Base-by-base conservation (phyloP, 2,113 vertebrate genomes). In the Epinephelus cyanopodus region DNA sequence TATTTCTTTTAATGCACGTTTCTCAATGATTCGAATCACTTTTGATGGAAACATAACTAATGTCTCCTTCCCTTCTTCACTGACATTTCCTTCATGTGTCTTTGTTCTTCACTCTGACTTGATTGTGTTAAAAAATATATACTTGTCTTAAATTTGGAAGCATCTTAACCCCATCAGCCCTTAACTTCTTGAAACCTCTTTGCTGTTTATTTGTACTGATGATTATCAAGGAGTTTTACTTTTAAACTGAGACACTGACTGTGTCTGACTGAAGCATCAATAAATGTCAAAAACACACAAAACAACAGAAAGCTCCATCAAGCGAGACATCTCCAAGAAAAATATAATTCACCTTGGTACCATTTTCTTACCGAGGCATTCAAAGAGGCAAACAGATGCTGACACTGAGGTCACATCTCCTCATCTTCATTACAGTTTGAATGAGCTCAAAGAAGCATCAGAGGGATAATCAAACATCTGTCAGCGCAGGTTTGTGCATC, bases 381-480 rank as follows among this genome's bases (percentile, higher is more conserved):
- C 9, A 14, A 62, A 33, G 23, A 48, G 10, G 21, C 10, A 57
- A 57, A 42, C 50, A 77, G 53, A 18, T 29, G 61, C 61, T 47
- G 33, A 15, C 13, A 10, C 52, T 10, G 29, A 48, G 23, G 67
- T 60, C 45, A 29, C 61, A 17, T 62, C 63, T 56, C 23, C 29
- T 17, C 0, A 12, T 66, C 64, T 33, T 69, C 15, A 27, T 47
- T 37, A 19, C 2, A 45, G 64, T 57, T 57, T 65, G 12, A 27
- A 1, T 19, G 33, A 15, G 29, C 58, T 56, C 77, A n/a, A 18
- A 63, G 48, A 47, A 47, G 9, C 48, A 54, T 21, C 33, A 37
- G 15, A 67, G 5, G 60, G 65, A 13, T 23, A 10, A 66, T 68
- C 47, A 56, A 70, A 63, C 21, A 71, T 82, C 53, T 52, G 29